Conservation (phyloP, 1,140 invertebrate genomes). For the Drosophila aff. region DNA sequence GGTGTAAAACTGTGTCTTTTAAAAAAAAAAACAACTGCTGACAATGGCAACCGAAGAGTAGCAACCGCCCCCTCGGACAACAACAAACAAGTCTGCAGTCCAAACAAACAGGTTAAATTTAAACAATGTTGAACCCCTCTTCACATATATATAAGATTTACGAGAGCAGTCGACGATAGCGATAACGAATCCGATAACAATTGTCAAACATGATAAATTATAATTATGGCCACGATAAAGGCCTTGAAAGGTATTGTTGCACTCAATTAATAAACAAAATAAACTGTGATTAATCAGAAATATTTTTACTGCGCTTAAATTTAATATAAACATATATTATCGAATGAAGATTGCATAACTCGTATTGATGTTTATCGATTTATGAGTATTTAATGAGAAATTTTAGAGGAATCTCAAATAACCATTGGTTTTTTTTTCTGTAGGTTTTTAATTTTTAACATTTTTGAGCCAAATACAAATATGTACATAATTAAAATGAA, state of each 20-base stretch:
- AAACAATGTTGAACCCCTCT: slow-evolving; percentile 8
- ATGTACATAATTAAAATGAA: no score
- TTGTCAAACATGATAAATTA: slow-evolving; percentile 45
- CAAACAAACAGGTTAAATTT: slow-evolving; percentile 31
- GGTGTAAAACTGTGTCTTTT: neutral
- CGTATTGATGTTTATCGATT: neutral
- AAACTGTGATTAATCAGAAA: neutral
- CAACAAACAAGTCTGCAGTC: slow-evolving; percentile 9
- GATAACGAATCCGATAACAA: slow-evolving; percentile 27
- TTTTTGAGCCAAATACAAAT: no score
- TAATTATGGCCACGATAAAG: slow-evolving; percentile 24
- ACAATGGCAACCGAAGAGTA: slow-evolving; percentile 33
- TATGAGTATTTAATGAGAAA: neutral
- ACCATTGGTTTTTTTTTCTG: no score
- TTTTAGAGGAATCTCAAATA: no score
- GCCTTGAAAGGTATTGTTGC: neutral
- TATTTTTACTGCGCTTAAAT: neutral
- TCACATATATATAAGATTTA: slow-evolving; percentile 13
- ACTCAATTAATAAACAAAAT: neutral
- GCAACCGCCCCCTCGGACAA: slow-evolving; percentile 18
- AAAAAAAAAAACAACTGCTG: slow-evolving; percentile 5
- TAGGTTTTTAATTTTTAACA: no score
- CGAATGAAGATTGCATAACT: neutral
- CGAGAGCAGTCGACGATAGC: slow-evolving; percentile 14
- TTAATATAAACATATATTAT: neutral